These are phyloP conservation scores for Euschistus heros DNA, from an alignment of 1,140 invertebrate genomes.

Conservation along the genomic window DNA sequence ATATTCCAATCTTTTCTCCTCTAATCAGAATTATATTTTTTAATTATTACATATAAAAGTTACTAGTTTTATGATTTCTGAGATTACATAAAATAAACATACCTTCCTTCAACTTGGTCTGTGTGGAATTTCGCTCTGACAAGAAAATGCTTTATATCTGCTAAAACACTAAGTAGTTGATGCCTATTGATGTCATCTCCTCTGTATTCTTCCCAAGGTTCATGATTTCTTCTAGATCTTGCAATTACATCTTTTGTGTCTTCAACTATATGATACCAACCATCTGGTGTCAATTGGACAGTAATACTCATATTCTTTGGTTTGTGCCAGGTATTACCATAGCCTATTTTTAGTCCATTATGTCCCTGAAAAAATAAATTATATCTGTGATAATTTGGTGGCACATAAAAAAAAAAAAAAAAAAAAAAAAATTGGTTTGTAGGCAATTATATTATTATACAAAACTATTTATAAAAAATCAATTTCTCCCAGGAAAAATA, in stretches of 20 bases:
- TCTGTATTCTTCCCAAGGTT: slow-evolving; percentile 40
- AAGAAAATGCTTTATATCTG: slow-evolving; percentile 66
- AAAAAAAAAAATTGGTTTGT: no score
- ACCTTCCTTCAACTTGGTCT: slow-evolving; percentile 82
- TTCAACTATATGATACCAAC: slow-evolving; percentile 61
- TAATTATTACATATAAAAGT: no score
- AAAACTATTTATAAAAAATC: no score
- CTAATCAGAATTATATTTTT: no score
- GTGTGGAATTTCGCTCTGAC: slow-evolving; percentile 86
- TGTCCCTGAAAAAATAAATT: slow-evolving; percentile 37
- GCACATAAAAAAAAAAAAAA: no score
- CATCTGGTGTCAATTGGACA: slow-evolving; percentile 52
- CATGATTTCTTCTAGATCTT: slow-evolving; percentile 32
- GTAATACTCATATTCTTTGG: slow-evolving; percentile 46
- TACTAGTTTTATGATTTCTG: background rate
- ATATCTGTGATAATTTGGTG: no score
- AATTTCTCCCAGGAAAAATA: no score
- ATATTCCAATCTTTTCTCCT: no score
- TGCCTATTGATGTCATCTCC: slow-evolving; percentile 52
- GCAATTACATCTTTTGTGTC: slow-evolving; percentile 48
- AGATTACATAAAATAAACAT: slow-evolving; percentile 27
- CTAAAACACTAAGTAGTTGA: slow-evolving; percentile 76
- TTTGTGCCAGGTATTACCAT: slow-evolving; percentile 52
- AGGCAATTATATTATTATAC: no score
- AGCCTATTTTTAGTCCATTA: slow-evolving; percentile 60